These are phyloP conservation scores for Cheilosia urbana DNA, from an alignment of 2,888 invertebrate species.

Conservation along the genomic window DNA sequence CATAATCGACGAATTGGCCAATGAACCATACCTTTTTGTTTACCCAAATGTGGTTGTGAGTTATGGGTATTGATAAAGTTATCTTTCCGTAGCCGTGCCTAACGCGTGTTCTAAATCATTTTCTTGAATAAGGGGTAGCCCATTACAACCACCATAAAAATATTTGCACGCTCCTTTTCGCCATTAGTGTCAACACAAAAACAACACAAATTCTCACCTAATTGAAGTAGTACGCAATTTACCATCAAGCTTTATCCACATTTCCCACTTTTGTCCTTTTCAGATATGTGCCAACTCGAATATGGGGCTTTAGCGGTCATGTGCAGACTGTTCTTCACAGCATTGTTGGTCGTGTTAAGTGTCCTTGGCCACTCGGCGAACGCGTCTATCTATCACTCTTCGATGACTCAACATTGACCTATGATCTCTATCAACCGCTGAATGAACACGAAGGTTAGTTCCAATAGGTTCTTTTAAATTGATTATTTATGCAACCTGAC, in stretches of 20 bases:
- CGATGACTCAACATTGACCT: slow-evolving; percentile 95
- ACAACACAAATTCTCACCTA: neutral
- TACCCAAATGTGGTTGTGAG: too few species aligned
- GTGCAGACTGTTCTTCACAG: slow-evolving; percentile 97
- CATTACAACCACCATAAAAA: neutral
- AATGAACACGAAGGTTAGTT: slow-evolving; percentile 88
- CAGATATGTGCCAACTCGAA: slow-evolving; percentile 94
- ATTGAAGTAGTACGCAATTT: neutral
- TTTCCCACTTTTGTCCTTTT: slow-evolving; percentile 78
- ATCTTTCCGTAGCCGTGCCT: neutral
- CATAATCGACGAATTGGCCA: too few species aligned
- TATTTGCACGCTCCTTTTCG: neutral
- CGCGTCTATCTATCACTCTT: slow-evolving; percentile 89
- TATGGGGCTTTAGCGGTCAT: slow-evolving; percentile 98
- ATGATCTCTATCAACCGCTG: slow-evolving; percentile 95
- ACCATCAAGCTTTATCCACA: neutral
- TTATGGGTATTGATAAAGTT: too few species aligned
- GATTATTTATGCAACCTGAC: slow-evolving; percentile 4
- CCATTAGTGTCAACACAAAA: neutral
- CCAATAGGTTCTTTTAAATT: slow-evolving; percentile 1
- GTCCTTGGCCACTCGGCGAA: slow-evolving; percentile 94
- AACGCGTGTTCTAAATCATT: neutral
- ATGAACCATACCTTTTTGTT: too few species aligned
- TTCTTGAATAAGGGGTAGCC: neutral
- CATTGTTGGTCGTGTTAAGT: slow-evolving; percentile 92